phyloP scores from a whole-genome alignment of 2,113 vertebrate genomes.

The Azemiops feae region DNA sequence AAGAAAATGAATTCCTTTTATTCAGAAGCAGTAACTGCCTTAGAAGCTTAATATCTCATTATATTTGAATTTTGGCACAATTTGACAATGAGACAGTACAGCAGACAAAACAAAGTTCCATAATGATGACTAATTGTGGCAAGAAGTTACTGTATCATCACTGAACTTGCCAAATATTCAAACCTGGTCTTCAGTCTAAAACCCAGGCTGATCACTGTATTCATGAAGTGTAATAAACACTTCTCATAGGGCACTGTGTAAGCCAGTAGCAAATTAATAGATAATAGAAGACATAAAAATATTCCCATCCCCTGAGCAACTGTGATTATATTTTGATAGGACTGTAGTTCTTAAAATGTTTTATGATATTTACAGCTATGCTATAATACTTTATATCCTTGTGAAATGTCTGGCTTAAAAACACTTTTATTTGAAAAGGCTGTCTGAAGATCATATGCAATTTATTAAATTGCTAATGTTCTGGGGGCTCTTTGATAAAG shows the following conservation, averaged over 20 bases:
- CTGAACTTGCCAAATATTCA: background rate
- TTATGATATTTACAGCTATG: background rate
- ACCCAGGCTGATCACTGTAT: background rate
- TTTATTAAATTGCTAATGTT: constrained; percentile 14
- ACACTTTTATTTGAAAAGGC: background rate
- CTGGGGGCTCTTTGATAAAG: background rate
- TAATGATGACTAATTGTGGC: background rate
- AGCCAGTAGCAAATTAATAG: background rate
- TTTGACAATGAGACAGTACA: background rate
- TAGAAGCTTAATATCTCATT: background rate
- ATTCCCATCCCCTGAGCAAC: background rate
- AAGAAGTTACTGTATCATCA: constrained; percentile 11
- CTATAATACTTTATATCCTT: background rate
- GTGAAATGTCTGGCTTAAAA: background rate
- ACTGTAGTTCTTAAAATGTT: background rate
- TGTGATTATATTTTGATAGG: background rate
- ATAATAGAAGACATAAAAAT: background rate
- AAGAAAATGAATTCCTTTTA: background rate
- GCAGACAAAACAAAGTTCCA: background rate
- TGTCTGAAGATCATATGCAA: background rate
- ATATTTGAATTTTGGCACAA: background rate
- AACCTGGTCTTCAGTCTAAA: background rate
- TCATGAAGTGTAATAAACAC: background rate
- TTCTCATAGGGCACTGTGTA: background rate
- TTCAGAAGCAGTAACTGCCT: background rate